These are phyloP conservation scores for Parascotia fuliginaria DNA, from an alignment of 2,888 invertebrate genomes.

Conservation along the genomic window DNA sequence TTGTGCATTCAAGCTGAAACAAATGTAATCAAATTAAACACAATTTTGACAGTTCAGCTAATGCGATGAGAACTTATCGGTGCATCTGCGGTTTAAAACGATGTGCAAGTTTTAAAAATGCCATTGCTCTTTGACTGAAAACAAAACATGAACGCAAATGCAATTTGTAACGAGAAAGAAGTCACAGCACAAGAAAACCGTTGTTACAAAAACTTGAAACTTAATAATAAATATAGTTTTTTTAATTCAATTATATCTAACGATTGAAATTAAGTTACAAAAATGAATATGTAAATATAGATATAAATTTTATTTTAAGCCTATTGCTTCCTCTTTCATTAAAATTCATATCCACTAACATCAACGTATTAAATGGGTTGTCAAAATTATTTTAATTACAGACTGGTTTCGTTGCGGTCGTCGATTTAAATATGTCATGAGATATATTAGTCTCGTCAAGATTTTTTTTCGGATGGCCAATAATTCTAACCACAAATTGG, in stretches of 20 bases:
- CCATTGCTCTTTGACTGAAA: constrained; percentile 20
- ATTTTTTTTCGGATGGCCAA: constrained; percentile 42
- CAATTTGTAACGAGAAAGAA: no score
- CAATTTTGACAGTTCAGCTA: constrained; percentile 47
- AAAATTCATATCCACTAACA: constrained; percentile 23
- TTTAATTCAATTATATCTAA: no score
- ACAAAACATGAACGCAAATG: constrained; percentile 19
- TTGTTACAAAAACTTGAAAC: no score
- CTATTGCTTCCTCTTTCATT: background rate
- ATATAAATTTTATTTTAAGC: background rate
- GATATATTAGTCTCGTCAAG: constrained; percentile 43
- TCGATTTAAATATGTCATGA: constrained; percentile 47
- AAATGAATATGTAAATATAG: background rate
- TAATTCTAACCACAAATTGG: constrained; percentile 60
- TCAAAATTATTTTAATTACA: constrained; percentile 50
- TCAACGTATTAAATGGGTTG: constrained; percentile 35
- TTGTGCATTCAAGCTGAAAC: constrained; percentile 32
- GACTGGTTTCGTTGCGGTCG: constrained; percentile 52
- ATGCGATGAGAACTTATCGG: constrained; percentile 52
- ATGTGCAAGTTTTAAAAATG: constrained; percentile 52
- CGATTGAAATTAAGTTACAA: no score
- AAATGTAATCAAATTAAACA: constrained; percentile 40
- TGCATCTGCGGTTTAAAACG: constrained; percentile 41
- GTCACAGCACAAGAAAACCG: no score
- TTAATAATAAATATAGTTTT: no score